These are phyloP conservation scores for Meandrina meandrites DNA, from an alignment of 92 coral and sea anemone genomes.

Conservation along the genomic window DNA sequence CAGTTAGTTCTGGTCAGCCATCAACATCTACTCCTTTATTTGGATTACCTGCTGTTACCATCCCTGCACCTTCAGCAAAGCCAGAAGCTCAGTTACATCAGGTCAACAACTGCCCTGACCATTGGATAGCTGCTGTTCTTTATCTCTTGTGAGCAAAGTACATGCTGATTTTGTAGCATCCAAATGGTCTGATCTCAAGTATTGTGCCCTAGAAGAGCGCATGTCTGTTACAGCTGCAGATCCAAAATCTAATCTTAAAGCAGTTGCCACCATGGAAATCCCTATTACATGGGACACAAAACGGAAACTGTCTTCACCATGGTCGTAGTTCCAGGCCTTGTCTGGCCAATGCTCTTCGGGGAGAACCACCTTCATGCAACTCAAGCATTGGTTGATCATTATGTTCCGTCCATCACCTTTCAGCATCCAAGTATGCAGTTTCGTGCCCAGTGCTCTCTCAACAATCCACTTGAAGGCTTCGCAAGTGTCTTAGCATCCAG, in stretches of 20 bases:
- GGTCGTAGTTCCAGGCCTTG: background rate
- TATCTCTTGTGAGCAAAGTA: constrained; percentile 47
- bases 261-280: constrained; percentile 50
- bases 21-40: constrained; percentile 26
- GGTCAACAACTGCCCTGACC: constrained; percentile 33
- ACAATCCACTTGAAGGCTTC: constrained; percentile 25
- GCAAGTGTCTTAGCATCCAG: background rate
- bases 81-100: constrained; percentile 23
- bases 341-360: constrained; percentile 60
- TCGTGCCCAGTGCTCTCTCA: constrained; percentile 17
- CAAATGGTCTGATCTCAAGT: constrained; percentile 37
- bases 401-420: constrained; percentile 43
- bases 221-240: constrained; percentile 53
- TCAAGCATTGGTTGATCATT: constrained; percentile 60
- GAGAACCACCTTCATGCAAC: constrained; percentile 60
- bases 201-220: constrained; percentile 26
- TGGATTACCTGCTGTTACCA: constrained; percentile 58
- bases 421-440: constrained; percentile 53
- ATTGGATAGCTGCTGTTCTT: constrained; percentile 59
- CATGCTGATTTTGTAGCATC: constrained; percentile 54
- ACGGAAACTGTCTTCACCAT: constrained; percentile 45
- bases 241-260: constrained; percentile 42
- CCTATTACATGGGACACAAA: constrained; percentile 57
- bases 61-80: constrained; percentile 12
- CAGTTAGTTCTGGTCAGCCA: constrained; percentile 13